Base-by-base conservation (phyloP, 1,140 invertebrate species). In the Saxidomus purpurata region DNA sequence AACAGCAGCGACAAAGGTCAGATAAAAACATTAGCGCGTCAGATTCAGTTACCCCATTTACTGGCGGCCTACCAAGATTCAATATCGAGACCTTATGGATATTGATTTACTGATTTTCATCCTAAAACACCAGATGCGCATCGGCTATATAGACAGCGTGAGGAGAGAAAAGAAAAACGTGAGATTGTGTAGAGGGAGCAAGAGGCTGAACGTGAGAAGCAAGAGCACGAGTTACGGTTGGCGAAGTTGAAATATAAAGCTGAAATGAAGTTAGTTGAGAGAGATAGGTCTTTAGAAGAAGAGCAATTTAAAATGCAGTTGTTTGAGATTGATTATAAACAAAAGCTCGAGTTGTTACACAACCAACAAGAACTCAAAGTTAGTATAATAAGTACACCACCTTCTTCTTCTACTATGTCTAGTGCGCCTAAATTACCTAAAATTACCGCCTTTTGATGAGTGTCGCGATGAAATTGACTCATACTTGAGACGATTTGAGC, bases 381-480 rank as follows among this genome's bases (percentile, higher is more conserved):
- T 8, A 79, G 74, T 36, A 49, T 36, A 38, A 4, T 2, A 47
- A 3, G 9, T 3, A 40, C 6, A 8, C 6, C 34, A 31, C 76
- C 15, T 83, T 3, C 1, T 9, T 13, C 28, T 19, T 1, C 86
- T 83, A 13, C 34, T 59, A 31, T 15, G 3, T 36, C 4, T 38
- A 11, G 22, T 25, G 8, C 28, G 9, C 1, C 28, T 25, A 76
- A 38, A 8, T 31, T 13, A 2, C 55, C 55, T 1, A 91, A 91
- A 47, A 28, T 91, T 91, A 28, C 90, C 88, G 22, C 13, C 49
- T 1, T 90, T 92, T 85, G 88, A 92, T 47, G 91, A 91, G 31
- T 40, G 28, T 0, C 47, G 81, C 28, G 79, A 92, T 87, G 71
- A 91, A 22, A 91, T 92, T 25, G 90, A 92, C 67, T 43, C 52